phyloP scores from a whole-genome alignment of 2,797 vertebrate genomes.

The Denticeps clupeoides region DNA sequence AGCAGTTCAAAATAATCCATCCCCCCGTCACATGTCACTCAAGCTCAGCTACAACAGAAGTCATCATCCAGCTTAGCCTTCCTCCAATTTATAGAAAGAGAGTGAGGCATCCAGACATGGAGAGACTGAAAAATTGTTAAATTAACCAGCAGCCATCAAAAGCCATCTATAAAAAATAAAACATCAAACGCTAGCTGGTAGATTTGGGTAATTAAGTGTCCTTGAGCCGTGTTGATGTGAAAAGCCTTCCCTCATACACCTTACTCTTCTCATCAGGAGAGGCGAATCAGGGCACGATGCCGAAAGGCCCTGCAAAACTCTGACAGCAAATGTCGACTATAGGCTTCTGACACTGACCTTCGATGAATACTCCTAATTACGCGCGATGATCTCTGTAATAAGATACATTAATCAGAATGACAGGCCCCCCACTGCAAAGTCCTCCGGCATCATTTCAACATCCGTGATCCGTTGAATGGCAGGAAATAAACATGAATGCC shows the following conservation, averaged over 20 bases:
- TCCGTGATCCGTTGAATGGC: constrained; percentile 18
- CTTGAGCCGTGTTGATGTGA: constrained; percentile 39
- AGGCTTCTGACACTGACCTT: constrained; percentile 46
- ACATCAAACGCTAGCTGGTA: constrained; percentile 48
- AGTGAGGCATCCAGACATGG: constrained; percentile 7
- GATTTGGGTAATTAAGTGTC: constrained; percentile 52
- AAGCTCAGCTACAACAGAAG: constrained; percentile 55
- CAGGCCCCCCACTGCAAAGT: constrained; percentile 29
- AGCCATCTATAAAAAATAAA: constrained; percentile 35
- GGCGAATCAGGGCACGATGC: constrained; percentile 15
- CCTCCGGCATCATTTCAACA: constrained; percentile 26
- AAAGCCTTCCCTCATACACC: constrained; percentile 37
- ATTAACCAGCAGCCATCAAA: constrained; percentile 53
- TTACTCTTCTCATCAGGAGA: constrained; percentile 35
- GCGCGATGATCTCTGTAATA: constrained; percentile 45
- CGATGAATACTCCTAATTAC: constrained; percentile 51
- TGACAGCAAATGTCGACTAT: constrained; percentile 35
- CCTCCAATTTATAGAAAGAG: constrained; percentile 38
- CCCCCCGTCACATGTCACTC: constrained; percentile 60
- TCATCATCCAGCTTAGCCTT: constrained; percentile 57
- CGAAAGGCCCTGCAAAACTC: constrained; percentile 4
- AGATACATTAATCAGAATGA: constrained; percentile 47
- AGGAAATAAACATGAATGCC: constrained; percentile 27
- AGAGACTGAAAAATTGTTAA: constrained; percentile 47
- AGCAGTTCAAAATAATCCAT: constrained; percentile 58